Conservation (phyloP, 2,888 invertebrate species). For the Drosophila longiperda region DNA sequence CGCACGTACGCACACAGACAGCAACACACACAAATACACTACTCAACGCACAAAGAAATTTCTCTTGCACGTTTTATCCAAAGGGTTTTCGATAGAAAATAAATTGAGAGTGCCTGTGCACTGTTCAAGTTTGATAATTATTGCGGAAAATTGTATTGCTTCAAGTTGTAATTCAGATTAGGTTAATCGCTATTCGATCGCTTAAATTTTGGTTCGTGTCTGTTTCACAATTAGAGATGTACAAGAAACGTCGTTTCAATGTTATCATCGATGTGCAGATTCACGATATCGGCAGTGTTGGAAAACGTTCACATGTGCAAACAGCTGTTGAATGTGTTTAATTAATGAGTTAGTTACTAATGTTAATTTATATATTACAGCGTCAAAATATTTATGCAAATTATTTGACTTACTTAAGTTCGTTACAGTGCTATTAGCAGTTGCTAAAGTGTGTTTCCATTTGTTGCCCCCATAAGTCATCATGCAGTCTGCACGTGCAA, state of each 20-base stretch:
- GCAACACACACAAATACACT: constrained; percentile 46
- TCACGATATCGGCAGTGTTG: constrained; percentile 29
- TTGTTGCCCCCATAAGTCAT: constrained; percentile 13
- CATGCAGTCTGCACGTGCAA: constrained; percentile 51
- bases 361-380: neutral
- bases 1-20: constrained; percentile 64
- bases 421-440: neutral
- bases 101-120: constrained; percentile 26
- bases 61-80: constrained; percentile 22
- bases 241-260: constrained; percentile 25
- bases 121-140: constrained; percentile 18
- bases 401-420: neutral
- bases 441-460: neutral
- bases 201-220: constrained; percentile 49
- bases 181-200: constrained; percentile 49
- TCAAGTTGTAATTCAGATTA: constrained; percentile 33
- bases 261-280: constrained; percentile 25
- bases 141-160: constrained; percentile 31
- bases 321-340: constrained; percentile 45
- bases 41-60: constrained; percentile 44
- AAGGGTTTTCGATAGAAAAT: constrained; percentile 8
- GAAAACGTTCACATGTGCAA: neutral
- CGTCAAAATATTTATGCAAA: neutral
- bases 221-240: constrained; percentile 40
- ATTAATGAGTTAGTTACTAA: constrained; percentile 2